Conservation (phyloP, 2,888 invertebrate genomes). For the Eumacrocentrus americanus region DNA sequence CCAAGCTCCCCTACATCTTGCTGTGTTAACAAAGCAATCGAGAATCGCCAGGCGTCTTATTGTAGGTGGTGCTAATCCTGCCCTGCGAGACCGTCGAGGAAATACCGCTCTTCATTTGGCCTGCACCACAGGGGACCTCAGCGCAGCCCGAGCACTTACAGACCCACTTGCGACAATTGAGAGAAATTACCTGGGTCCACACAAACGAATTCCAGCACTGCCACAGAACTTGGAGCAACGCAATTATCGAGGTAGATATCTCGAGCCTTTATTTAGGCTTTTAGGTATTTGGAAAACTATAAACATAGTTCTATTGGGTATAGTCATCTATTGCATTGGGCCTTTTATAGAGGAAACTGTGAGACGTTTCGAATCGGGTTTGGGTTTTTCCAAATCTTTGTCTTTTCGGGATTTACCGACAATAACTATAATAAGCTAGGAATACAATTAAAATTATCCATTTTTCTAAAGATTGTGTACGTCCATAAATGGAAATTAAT, state of each 20-base stretch:
- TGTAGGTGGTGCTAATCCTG: constrained; percentile 75
- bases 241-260: constrained; percentile 82
- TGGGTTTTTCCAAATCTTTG: no score
- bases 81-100: constrained; percentile 72
- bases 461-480: no score
- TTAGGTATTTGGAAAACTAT: no score
- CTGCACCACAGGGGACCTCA: constrained; percentile 71
- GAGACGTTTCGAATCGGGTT: no score
- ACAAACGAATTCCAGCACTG: constrained; percentile 60
- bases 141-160: constrained; percentile 76
- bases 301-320: no score
- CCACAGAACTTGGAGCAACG: constrained; percentile 76
- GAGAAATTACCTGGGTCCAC: constrained; percentile 49
- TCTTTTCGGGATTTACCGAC: no score
- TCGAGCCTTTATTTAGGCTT: not conserved
- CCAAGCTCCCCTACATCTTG: constrained; percentile 85
- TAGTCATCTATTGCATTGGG: no score
- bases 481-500: no score
- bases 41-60: constrained; percentile 78
- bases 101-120: constrained; percentile 90
- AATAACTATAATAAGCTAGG: no score
- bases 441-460: no score
- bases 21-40: constrained; percentile 78
- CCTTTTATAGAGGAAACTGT: no score
- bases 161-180: constrained; percentile 68